phyloP scores from a whole-genome alignment of 2,113 vertebrate species.

The Pelvicachromis taeniatus region DNA sequence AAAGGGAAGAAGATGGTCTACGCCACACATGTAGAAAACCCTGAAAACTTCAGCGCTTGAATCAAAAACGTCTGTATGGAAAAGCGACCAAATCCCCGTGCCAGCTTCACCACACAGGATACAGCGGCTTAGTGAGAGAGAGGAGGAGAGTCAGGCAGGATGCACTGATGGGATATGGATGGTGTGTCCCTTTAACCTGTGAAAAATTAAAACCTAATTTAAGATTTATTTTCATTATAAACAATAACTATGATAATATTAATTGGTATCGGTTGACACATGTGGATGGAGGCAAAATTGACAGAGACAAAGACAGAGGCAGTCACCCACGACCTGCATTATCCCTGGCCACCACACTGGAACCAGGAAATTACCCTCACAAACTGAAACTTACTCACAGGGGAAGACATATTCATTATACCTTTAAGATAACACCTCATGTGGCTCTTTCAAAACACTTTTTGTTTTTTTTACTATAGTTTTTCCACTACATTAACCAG shows the following conservation, averaged over 20 bases:
- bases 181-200: not conserved
- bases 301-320: conserved; percentile 14
- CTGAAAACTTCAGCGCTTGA: conserved; percentile 9
- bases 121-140: not conserved
- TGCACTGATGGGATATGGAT: not conserved
- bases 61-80: conserved; percentile 57
- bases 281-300: conserved; percentile 21
- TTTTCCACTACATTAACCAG: conserved; percentile 16
- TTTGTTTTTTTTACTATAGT: not conserved
- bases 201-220: not conserved
- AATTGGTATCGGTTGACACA: not conserved
- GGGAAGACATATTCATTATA: conserved; percentile 36
- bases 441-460: conserved; percentile 8
- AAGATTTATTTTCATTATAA: not conserved
- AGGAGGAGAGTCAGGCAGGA: not conserved
- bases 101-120: conserved; percentile 46
- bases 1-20: conserved; percentile 46
- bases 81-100: conserved; percentile 1
- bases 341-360: conserved; percentile 6
- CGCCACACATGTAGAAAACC: conserved; percentile 58
- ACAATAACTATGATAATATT: not conserved
- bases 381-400: conserved; percentile 13
- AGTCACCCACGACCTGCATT: conserved; percentile 15
- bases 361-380: conserved; percentile 39
- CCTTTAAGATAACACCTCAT: conserved; percentile 29